These are phyloP conservation scores for Parus major DNA, from an alignment of 2,113 vertebrate species.

Conservation along the genomic window DNA sequence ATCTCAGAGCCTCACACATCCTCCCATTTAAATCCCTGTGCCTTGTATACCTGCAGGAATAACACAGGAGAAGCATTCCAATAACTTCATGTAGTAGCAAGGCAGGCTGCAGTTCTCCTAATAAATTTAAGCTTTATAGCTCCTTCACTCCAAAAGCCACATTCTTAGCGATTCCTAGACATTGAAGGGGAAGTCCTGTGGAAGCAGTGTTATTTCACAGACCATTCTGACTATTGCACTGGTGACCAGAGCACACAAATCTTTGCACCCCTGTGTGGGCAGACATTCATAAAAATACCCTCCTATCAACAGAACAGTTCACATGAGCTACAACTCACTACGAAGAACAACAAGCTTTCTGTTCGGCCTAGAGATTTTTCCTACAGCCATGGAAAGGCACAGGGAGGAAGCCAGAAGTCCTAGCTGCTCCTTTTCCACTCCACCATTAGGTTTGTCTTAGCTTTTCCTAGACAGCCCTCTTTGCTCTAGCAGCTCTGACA, in stretches of 20 bases:
- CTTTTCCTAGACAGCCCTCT: slow-evolving; percentile 43
- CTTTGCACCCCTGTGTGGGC: background rate
- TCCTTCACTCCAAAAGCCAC: background rate
- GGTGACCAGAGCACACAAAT: background rate
- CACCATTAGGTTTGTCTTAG: background rate
- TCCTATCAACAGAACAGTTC: background rate
- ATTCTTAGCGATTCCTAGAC: background rate
- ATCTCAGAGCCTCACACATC: background rate
- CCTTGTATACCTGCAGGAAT: background rate
- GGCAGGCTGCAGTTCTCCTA: background rate
- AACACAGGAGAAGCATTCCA: background rate
- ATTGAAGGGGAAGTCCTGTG: background rate
- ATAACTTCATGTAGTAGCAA: background rate
- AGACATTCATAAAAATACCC: background rate
- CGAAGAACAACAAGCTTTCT: background rate
- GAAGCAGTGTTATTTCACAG: background rate
- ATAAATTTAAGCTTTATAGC: background rate
- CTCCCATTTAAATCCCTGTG: background rate
- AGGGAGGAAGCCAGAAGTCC: background rate
- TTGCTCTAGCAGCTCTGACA: slow-evolving; percentile 28
- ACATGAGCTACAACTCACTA: background rate
- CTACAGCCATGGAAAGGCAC: background rate
- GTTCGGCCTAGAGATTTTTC: background rate
- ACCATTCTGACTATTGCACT: background rate
- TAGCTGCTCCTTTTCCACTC: background rate